Percentiles rank a stretch among this genome's conserved stretches.
phyloP scores from a whole-genome alignment of 2,888 invertebrate species.

The Marronus borbonicus region DNA sequence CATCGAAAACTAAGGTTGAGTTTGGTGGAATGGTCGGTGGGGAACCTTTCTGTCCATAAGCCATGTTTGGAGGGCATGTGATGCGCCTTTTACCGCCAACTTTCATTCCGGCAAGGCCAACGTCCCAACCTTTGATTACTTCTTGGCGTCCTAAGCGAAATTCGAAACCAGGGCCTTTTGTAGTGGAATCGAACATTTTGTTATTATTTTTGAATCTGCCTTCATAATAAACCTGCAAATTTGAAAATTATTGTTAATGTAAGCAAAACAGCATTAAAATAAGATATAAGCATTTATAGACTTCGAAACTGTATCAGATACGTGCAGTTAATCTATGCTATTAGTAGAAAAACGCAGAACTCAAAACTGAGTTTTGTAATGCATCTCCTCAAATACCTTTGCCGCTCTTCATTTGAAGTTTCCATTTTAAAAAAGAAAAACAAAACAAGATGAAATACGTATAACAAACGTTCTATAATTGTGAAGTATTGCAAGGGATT shows the following conservation, averaged over 20 bases:
- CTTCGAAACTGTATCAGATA: too few species aligned
- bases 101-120: conserved; percentile 93
- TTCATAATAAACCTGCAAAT: conserved; percentile 82
- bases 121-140: conserved; percentile 93
- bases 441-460: too few species aligned
- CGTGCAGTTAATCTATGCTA: too few species aligned
- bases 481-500: too few species aligned
- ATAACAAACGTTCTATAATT: too few species aligned
- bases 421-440: too few species aligned
- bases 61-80: conserved; percentile 87
- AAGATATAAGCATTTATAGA: too few species aligned
- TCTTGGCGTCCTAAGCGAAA: conserved; percentile 88
- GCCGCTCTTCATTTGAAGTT: too few species aligned
- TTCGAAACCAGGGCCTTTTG: conserved; percentile 86
- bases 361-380: too few species aligned
- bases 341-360: too few species aligned
- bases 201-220: conserved; percentile 88
- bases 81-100: conserved; percentile 92
- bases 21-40: conserved; percentile 92
- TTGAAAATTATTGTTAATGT: conserved; percentile 61
- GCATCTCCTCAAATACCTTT: too few species aligned
- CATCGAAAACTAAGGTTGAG: conserved; percentile 89
- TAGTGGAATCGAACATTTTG: conserved; percentile 87
- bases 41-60: conserved; percentile 85
- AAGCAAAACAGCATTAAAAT: neutral